These are phyloP conservation scores for Taxidea taxus DNA, from an alignment of 2,113 vertebrate species.

Conservation along the genomic window DNA sequence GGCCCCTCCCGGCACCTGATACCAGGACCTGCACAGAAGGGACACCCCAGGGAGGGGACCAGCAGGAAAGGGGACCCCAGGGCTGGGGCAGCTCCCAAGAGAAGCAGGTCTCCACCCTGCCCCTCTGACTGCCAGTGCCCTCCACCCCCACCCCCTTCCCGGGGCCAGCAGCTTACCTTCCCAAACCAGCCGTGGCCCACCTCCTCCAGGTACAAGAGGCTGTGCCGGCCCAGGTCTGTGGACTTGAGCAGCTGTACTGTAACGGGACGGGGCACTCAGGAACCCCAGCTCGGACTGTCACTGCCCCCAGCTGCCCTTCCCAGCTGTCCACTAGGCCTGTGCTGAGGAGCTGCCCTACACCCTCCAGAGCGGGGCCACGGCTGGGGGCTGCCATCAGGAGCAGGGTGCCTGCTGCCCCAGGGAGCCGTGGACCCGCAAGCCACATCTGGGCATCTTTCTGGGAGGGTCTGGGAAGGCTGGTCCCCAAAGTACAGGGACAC, in stretches of 20 bases:
- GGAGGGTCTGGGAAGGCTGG: neutral
- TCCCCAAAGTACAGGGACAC: neutral
- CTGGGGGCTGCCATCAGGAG: neutral
- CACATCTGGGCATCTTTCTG: neutral
- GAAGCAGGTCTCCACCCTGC: neutral
- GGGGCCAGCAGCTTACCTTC: conserved; percentile 84
- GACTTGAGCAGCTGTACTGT: conserved; percentile 92
- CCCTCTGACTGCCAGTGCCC: neutral
- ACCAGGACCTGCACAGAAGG: neutral
- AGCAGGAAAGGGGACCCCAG: neutral
- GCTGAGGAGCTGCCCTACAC: neutral
- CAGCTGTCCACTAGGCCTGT: neutral
- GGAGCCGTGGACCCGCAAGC: neutral
- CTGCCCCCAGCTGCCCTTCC: neutral
- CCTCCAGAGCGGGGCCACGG: neutral
- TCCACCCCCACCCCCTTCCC: neutral
- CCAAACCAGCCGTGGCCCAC: conserved; percentile 97
- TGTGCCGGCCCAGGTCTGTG: conserved; percentile 90
- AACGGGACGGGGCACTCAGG: neutral
- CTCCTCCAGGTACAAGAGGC: conserved; percentile 95
- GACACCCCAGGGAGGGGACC: neutral
- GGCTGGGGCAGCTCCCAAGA: neutral
- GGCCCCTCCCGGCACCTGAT: neutral
- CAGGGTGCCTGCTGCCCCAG: neutral
- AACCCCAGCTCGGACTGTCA: accelerated